Percentiles rank a stretch among this genome's conserved stretches.
Conservation (phyloP, 2,797 vertebrate species). For the Syngnathus acus region DNA sequence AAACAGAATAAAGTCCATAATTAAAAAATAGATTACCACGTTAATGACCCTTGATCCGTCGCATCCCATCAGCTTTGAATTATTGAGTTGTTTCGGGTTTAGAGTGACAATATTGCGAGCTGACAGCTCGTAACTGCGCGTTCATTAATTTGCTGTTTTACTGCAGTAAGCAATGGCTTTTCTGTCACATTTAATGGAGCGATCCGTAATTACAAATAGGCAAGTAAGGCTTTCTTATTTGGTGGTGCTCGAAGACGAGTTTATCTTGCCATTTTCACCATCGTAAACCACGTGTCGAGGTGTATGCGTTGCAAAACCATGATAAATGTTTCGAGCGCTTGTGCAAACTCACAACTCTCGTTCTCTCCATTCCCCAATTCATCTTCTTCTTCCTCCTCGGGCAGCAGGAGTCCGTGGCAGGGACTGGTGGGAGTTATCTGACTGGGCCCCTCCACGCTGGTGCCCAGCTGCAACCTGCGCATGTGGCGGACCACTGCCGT, state of each 20-base stretch:
- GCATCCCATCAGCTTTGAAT: conserved; percentile 1
- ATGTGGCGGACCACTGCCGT: conserved; percentile 94
- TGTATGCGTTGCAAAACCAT: not conserved
- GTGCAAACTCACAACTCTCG: conserved; percentile 51
- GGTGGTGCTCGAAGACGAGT: not conserved
- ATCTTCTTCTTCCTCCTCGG: conserved; percentile 72
- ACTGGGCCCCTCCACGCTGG: conserved; percentile 81
- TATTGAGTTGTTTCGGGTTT: conserved; percentile 1
- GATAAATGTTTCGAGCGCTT: not conserved
- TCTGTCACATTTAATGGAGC: not conserved
- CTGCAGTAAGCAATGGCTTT: conserved; percentile 1
- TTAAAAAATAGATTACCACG: not conserved
- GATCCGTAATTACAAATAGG: not conserved
- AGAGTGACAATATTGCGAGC: conserved; percentile 1
- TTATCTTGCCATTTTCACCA: not conserved
- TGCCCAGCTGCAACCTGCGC: conserved; percentile 88
- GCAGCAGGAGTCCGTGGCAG: conserved; percentile 69
- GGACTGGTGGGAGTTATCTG: conserved; percentile 75
- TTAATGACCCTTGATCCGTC: not conserved
- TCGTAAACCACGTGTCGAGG: not conserved
- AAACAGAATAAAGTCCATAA: conserved; percentile 4
- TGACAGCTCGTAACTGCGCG: not conserved
- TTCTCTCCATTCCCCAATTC: conserved; percentile 69
- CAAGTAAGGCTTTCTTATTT: not conserved
- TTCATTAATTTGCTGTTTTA: conserved; percentile 1